phyloP scores from a whole-genome alignment of 2,888 invertebrate species.

The Rhamnusium bicolor region DNA sequence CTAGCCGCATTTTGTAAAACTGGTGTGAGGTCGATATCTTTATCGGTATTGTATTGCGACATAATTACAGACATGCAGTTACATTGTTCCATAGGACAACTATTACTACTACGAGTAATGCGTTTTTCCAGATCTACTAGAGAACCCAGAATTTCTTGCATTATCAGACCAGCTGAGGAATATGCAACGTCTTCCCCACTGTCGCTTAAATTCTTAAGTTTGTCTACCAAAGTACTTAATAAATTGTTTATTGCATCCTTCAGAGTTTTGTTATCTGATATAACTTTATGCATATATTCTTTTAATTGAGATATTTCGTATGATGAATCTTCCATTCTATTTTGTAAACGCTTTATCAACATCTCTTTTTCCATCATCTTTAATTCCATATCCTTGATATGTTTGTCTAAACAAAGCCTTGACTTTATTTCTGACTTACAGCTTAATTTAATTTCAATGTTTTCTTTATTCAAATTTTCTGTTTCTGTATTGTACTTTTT shows the following conservation, averaged over 20 bases:
- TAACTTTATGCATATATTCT: conserved; percentile 43
- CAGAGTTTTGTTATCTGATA: conserved; percentile 47
- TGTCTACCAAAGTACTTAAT: conserved; percentile 32
- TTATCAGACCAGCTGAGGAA: background rate
- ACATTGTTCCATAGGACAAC: conserved; percentile 18
- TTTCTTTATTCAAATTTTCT: conserved; percentile 5
- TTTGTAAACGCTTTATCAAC: conserved; percentile 32
- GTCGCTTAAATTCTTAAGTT: background rate
- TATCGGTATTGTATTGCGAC: conserved; percentile 34
- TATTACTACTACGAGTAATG: background rate
- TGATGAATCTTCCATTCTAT: conserved; percentile 37
- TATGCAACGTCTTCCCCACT: background rate
- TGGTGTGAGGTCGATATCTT: background rate
- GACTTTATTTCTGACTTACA: background rate
- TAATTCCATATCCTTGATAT: background rate
- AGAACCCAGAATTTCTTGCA: background rate
- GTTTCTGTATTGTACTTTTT: conserved; percentile 34
- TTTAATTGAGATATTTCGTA: conserved; percentile 46
- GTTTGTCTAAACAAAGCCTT: background rate
- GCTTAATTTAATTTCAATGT: background rate
- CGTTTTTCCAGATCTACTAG: conserved; percentile 1
- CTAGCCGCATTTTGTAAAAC: too few relatives aligned
- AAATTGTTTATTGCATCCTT: conserved; percentile 48
- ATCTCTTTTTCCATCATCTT: conserved; percentile 33
- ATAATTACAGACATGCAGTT: conserved; percentile 46